Conservation (phyloP, 64 coral and sea anemone species). For the Dendronephthya gigantea region DNA sequence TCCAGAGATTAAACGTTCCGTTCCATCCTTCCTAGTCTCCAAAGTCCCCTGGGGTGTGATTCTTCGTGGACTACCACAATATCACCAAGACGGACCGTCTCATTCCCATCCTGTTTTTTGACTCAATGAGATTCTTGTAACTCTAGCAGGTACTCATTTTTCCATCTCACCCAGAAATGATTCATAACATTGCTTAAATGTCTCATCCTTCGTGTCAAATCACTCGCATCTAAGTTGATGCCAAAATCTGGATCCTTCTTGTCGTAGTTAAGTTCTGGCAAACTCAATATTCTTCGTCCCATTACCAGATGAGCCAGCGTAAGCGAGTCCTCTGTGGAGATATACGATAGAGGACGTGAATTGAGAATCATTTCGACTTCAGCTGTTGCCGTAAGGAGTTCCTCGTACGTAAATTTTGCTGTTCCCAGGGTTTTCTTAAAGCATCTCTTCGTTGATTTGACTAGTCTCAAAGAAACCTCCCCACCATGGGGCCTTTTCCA, state of each 20-base stretch:
- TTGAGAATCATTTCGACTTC: not conserved
- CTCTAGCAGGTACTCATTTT: not conserved
- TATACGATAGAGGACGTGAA: not conserved
- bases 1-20: not conserved
- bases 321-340: not conserved
- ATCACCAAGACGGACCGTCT: not conserved
- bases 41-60: not conserved
- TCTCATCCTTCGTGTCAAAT: not conserved
- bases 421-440: not conserved
- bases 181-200: not conserved
- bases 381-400: not conserved
- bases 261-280: not conserved
- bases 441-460: not conserved
- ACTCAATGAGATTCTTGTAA: not conserved
- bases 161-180: not conserved
- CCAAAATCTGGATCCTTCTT: not conserved
- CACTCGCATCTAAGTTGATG: not conserved
- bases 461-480: not conserved
- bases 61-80: conserved; percentile 3
- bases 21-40: not conserved
- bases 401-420: not conserved
- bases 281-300: not conserved
- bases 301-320: not conserved
- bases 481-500: not conserved
- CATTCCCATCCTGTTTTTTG: not conserved